Conservation (phyloP, 2,113 vertebrate genomes). For the Nerophis lumbriciformis region DNA sequence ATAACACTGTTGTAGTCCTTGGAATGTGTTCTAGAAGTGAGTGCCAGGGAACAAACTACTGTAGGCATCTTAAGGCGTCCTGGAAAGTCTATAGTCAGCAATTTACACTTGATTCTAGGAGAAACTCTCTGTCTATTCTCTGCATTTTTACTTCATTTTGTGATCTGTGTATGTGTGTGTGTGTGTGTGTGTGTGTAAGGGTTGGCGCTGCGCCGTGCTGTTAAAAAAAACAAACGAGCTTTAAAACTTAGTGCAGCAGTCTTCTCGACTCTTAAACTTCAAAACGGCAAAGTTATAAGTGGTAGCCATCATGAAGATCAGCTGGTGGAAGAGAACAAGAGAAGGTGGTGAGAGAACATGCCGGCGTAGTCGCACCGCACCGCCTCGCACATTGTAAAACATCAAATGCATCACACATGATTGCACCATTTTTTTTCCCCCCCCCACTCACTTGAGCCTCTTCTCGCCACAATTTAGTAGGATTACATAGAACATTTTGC, state of each 20-base stretch:
- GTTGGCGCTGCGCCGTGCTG: constrained; percentile 69
- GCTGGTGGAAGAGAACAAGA: constrained; percentile 98
- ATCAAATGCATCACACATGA: background rate
- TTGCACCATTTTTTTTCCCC: background rate
- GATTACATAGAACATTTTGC: background rate
- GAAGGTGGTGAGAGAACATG: constrained; percentile 79
- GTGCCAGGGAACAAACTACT: constrained; percentile 35
- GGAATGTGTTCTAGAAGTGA: constrained; percentile 34
- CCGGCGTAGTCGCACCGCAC: constrained; percentile 20
- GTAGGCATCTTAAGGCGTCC: constrained; percentile 33
- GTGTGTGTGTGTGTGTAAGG: constrained; percentile 48
- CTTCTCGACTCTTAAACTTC: constrained; percentile 99
- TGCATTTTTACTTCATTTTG: constrained; percentile 78
- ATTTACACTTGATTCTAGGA: constrained; percentile 84
- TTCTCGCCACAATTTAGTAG: constrained; percentile 1
- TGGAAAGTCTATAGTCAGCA: constrained; percentile 77
- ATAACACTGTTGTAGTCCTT: constrained; percentile 46
- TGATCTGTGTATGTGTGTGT: constrained; percentile 76
- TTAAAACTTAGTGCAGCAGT: constrained; percentile 99
- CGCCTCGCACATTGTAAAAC: constrained; percentile 2
- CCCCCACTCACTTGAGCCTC: background rate
- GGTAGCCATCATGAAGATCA: constrained; percentile 99
- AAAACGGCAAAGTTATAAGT: constrained; percentile 99
- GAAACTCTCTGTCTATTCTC: constrained; percentile 63
- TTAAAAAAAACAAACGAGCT: constrained; percentile 50